Conservation (phyloP, 1,140 invertebrate genomes). For the Drosophila sucinea region DNA sequence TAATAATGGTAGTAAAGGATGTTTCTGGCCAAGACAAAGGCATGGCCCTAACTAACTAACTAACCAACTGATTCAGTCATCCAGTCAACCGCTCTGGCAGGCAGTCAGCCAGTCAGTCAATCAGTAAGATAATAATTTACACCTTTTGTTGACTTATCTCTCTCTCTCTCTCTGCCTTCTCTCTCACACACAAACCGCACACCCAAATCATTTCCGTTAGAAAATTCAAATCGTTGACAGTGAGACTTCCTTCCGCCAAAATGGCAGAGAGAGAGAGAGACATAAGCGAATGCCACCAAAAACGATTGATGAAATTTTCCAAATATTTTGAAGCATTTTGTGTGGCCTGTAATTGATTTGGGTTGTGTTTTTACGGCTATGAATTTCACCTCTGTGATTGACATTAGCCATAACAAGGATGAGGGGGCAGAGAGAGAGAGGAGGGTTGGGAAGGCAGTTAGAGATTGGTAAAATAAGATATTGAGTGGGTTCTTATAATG, state of each 20-base stretch:
- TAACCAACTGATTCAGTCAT: background rate
- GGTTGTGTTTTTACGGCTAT: constrained; percentile 39
- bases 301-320: constrained; percentile 8
- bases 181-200: constrained; percentile 12
- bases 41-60: background rate
- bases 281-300: background rate
- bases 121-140: background rate
- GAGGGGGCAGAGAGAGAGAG: background rate
- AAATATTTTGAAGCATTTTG: constrained; percentile 38
- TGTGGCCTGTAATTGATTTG: constrained; percentile 69
- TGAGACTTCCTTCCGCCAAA: constrained; percentile 55
- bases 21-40: constrained; percentile 42
- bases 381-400: constrained; percentile 63
- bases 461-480: background rate
- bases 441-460: background rate
- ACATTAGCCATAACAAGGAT: constrained; percentile 20
- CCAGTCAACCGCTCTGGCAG: background rate
- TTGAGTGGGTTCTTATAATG: constrained; percentile 5
- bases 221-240: constrained; percentile 67
- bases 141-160: constrained; percentile 40
- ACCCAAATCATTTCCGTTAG: constrained; percentile 61
- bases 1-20: constrained; percentile 49
- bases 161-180: background rate
- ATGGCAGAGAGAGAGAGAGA: background rate
- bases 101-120: background rate